phyloP scores from a whole-genome alignment of 1,140 invertebrate species.

The Drosophila busckii region DNA sequence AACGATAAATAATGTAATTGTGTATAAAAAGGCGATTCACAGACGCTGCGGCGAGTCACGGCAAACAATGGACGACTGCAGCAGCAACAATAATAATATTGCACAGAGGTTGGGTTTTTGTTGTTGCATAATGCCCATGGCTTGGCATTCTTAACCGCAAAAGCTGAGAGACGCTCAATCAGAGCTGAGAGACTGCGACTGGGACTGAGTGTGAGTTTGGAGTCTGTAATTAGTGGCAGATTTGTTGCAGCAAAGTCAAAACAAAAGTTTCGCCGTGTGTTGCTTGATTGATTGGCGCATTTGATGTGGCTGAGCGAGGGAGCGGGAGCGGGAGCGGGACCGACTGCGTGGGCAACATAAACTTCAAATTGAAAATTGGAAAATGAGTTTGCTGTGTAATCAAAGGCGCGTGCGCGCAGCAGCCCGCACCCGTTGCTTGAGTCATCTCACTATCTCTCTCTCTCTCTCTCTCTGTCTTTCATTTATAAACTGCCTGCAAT shows the following conservation, averaged over 20 bases:
- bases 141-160: slow-evolving; percentile 61
- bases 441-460: background rate
- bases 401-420: slow-evolving; percentile 68
- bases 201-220: slow-evolving; percentile 36
- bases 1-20: slow-evolving; percentile 78
- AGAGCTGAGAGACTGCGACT: slow-evolving; percentile 5
- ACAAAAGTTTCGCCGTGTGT: slow-evolving; percentile 39
- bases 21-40: slow-evolving; percentile 76
- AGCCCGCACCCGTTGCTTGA: slow-evolving; percentile 53
- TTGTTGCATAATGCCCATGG: slow-evolving; percentile 63
- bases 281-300: slow-evolving; percentile 62
- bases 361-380: slow-evolving; percentile 25
- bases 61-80: slow-evolving; percentile 58
- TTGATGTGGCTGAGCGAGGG: slow-evolving; percentile 28
- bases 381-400: slow-evolving; percentile 60
- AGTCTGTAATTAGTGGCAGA: slow-evolving; percentile 73
- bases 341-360: slow-evolving; percentile 56
- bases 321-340: slow-evolving; percentile 8
- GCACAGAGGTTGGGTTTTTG: slow-evolving; percentile 54
- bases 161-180: slow-evolving; percentile 15
- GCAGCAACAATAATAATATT: slow-evolving; percentile 43
- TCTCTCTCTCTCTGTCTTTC: background rate
- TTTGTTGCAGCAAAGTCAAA: slow-evolving; percentile 60
- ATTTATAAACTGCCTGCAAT: too few relatives aligned
- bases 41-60: slow-evolving; percentile 59